Base-by-base conservation (phyloP, 2,888 invertebrate species). In the Agrotis ipsilon region DNA sequence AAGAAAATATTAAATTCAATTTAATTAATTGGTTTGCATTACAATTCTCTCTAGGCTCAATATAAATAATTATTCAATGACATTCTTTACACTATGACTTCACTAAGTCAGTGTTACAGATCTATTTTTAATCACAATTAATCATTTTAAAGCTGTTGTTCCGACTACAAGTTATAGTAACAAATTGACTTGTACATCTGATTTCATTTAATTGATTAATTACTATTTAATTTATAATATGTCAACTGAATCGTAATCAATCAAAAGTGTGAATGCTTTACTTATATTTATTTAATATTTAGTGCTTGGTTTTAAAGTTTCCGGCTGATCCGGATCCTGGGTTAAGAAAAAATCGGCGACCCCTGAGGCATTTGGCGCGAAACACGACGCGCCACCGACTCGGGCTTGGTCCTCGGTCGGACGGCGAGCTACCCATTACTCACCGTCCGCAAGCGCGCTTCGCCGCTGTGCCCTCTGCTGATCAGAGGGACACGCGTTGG, bases 151-250 rank as follows among this genome's bases (percentile, higher is more conserved):
- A 59, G 32, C 43, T 7, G 54, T 61, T 62, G 68, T 74, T 64
- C 64, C 55, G 59, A 69, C 27, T 54, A 54, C 49, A 49, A 24
- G 45, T 62, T 62, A 55, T 32, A 55, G 64, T 63, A 21, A 81
- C 76, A 82, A 77, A 83, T 83, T 77, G 75, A 77, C 55, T 69
- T 52, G 70, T 65, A 73, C 77, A 83, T 77, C 70, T 69, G 59
- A 72, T 43, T 65, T 68, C 45, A 80, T 58, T 72, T 76, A 74
- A 79, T 81, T 83, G 70, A 84, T 84, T 82, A 74, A 83, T 82
- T 69, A 71, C 57, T 71, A 69, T 80, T 72, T 72, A 72, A 74
- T 72, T 72, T 46, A 66, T 19, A 51, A 74, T 78, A 69, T 72
- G 72, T 77, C 71, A 63, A 76, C 49, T 57, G 69, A 64, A 51